Base-by-base conservation (phyloP, 2,888 invertebrate species). In the Leucoptera coffeella region DNA sequence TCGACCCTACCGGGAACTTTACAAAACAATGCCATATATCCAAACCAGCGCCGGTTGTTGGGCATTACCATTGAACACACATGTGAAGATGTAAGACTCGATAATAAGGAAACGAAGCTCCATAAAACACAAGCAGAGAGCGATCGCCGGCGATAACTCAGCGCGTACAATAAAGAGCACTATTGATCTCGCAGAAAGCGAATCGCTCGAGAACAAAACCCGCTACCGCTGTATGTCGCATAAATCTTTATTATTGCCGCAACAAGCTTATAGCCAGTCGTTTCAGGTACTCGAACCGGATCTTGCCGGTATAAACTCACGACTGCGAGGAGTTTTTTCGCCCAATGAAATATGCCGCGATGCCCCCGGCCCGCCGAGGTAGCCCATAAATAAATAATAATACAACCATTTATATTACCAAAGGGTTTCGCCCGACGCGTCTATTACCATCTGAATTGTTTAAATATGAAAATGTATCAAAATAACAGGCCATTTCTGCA, bases 361-460 rank as follows among this genome's bases (percentile, higher is more conserved):
- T 50, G 64, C 61, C 60, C 61, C 55, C 48, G 55, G 61, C 50
- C 51, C 41, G 41, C 58, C 64, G 64, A 65, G 64, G 67, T 61
- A 64, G 54, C 55, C 51, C 67, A 67, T 69, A 69, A 69, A 69
- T 69, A 69, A 67, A 69, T 69, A 67, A 65, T 69, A 69, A 69
- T 65, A 61, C 60, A 57, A 59, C 64, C 64, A 69, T 69, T 69
- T 67, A 69, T 69, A 69, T 65, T 67, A 62, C 69, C 57, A 64
- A 69, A 69, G 67, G 69, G 65, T 65, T 67, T 64, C 45, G 43
- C 56, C 55, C 62, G 65, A 65, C 65, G 64, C 60, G 61, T 65
- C 69, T 69, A 69, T 69, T 69, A 69, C 60, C 69, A 69, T 69
- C 58, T 52, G 65, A 67, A 69, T 69, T 64, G 69, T 65, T 69